Base-by-base conservation (phyloP, 2,797 vertebrate genomes). In the Urosaurus nigricauda region DNA sequence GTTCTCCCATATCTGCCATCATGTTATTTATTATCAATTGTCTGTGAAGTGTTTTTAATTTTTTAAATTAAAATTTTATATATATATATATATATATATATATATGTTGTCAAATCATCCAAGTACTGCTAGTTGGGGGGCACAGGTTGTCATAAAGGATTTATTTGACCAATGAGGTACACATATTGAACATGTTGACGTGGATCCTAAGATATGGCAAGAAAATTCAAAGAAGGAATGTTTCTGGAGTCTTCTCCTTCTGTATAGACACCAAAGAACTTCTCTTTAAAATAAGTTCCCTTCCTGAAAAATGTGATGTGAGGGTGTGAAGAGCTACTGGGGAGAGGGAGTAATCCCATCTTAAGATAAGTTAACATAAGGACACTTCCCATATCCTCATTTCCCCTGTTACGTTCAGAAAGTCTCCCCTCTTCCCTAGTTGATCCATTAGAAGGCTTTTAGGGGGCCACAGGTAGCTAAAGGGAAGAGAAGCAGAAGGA, bases 71-170 rank as follows among this genome's bases (percentile, higher is more conserved):
- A 65, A 19, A 86, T n/a, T n/a, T n/a, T n/a, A 88, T 51, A 84
- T 16, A 0, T 21, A 5, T 60, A 32, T 0, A 63, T 0, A 60
- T 91, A 88, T 51, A 84, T 16, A 0, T 21, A 5, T 60, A 32
- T 0, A 63, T 0, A 60, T 91, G 92, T 91, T 68, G 60, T 89
- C 87, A 19, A 58, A 13, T 83, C 82, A 77, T 83, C 40, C 60
- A 88, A 37, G 79, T 92, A 7, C 78, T 86, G 0, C 29, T 21
- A 43, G 85, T 83, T 89, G 40, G 83, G 12, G 8, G 56, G 8
- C 68, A 32, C 51, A 73, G 35, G 26, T 29, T 40, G 26, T 43
- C 2, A 6, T 21, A 37, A 24, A 47, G 4, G 3, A 19, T 56
- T 56, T 58, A 13, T 53, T n/a, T 51, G 26, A n/a, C 56, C 17